Conservation (phyloP, 2,113 vertebrate genomes). For the Tichodroma muraria region DNA sequence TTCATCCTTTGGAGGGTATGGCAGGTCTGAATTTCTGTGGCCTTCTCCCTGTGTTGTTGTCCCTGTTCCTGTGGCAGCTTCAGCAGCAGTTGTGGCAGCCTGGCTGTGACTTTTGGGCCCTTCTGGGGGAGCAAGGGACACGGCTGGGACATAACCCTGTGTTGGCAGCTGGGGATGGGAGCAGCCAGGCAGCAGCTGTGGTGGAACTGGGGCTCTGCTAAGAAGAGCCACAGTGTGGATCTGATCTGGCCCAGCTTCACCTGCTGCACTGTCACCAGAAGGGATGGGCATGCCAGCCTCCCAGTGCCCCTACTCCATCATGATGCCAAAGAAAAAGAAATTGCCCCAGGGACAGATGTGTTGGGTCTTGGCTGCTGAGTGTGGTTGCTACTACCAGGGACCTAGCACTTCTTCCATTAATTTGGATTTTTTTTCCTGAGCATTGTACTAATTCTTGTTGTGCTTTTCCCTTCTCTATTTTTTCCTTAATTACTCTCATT, state of each 20-base stretch:
- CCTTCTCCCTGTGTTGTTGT: background rate
- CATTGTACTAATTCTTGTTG: background rate
- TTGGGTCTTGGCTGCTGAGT: background rate
- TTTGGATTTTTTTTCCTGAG: background rate
- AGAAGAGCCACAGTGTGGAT: rapidly evolving
- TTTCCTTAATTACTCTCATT: background rate
- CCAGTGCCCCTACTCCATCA: background rate
- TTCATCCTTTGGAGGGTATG: background rate
- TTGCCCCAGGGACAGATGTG: background rate
- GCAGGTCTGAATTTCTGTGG: background rate
- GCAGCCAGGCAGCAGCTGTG: background rate
- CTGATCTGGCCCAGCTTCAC: background rate
- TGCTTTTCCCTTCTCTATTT: background rate
- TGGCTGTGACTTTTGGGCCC: background rate
- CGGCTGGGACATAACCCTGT: rapidly evolving
- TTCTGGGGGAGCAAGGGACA: background rate
- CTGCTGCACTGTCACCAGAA: background rate
- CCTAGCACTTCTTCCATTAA: background rate
- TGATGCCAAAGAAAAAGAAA: background rate
- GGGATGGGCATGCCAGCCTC: background rate
- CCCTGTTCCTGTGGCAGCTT: background rate
- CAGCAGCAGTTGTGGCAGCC: background rate
- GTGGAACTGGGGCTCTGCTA: background rate
- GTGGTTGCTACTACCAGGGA: background rate
- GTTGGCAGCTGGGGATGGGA: rapidly evolving